Evolutionary conservation across 2,888 invertebrate species (phyloP), one percentile per base, ranked within the genome.

Genomic region (Gymnocheta viridis): DNA sequence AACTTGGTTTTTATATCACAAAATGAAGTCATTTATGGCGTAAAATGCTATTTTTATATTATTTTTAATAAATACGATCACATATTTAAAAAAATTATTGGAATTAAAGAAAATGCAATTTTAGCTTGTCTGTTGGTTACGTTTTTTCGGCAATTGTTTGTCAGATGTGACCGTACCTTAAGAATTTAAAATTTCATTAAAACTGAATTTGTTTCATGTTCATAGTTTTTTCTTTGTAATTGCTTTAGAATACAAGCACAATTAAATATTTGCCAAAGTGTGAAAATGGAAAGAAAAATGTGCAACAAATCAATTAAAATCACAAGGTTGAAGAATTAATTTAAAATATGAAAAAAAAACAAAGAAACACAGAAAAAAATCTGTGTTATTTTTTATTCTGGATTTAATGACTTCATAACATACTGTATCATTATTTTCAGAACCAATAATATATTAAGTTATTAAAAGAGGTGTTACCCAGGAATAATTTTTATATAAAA

Each of bases 391-490:
- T 72, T 32, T 41, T 41, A 2, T 19, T 5, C n/a, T 17, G 4
- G 2, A 14, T 24, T 47, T 22, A 74, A 60, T 4, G 29, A 6
- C 14, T 67, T 44, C 35, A 44, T n/a, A 74, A 19, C 22, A 44
- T 7, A 67, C 60, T 35, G 24, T 74, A 74, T 81, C 27, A 62
- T 74, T 81, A 69, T 54, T 44, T 73, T 19, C 14, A 14, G 2
- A 72, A 29, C 17, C 58, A 64, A 47, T 44, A 80, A 60, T 83
- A 82, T 85, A 86, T 85, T 82, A 80, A 86, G 86, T 83, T 74
- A 86, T 85, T 86, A 85, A 85, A 82, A 60, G 49, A 77, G 85
- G 77, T 79, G 79, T 79, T 79, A 56, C 67, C 54, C 54, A 49
- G 14, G 38, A 4, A n/a, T 54, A 22, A 49, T 29, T 19, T 35